Conservation (phyloP, 2,888 invertebrate genomes). For the Sinohyriopsis cumingii region DNA sequence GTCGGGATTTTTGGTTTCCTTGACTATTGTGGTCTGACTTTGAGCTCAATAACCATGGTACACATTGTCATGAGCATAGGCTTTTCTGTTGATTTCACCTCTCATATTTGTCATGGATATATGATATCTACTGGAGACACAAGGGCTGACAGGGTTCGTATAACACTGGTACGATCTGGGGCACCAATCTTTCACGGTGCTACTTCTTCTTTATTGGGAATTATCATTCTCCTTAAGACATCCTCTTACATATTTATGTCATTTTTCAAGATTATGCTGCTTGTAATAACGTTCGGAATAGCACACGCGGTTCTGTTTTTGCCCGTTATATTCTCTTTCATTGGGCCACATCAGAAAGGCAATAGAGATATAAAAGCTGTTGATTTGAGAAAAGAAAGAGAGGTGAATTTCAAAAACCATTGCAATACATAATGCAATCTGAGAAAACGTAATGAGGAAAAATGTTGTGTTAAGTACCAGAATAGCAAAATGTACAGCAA, state of each 20-base stretch:
- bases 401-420: no score
- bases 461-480: no score
- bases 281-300: conserved; percentile 47
- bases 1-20: conserved; percentile 60
- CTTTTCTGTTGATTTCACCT: conserved; percentile 62
- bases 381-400: no score
- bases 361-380: no score
- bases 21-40: conserved; percentile 41
- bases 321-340: conserved; percentile 44
- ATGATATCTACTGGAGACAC: conserved; percentile 28
- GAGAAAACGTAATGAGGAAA: no score
- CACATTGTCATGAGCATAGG: conserved; percentile 64
- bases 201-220: conserved; percentile 49
- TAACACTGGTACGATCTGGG: conserved; percentile 42
- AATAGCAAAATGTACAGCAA: no score
- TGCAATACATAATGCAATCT: no score
- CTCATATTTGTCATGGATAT: conserved; percentile 55
- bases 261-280: conserved; percentile 54
- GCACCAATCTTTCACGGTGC: conserved; percentile 54
- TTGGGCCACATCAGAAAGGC: conserved; percentile 11
- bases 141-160: conserved; percentile 24
- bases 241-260: conserved; percentile 52
- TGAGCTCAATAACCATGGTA: conserved; percentile 65
- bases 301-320: conserved; percentile 49
- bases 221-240: conserved; percentile 44